Base-by-base conservation (phyloP, 2,888 invertebrate genomes). In the Andrena minutula region DNA sequence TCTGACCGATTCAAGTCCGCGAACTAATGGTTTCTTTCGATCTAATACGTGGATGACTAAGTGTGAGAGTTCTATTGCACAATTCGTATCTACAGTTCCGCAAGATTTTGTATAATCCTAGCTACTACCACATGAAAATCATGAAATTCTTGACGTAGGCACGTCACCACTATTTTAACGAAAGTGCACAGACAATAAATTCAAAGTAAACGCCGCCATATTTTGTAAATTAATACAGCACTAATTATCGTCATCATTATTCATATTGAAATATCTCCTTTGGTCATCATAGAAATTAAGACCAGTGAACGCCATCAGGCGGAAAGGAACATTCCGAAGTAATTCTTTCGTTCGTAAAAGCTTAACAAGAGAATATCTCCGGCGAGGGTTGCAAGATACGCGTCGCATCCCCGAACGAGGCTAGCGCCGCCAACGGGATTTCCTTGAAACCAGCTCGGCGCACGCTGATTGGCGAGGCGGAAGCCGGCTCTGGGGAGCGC, bases 381-480 rank as follows among this genome's bases (percentile, higher is more conserved):
- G 32, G 20, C 3, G 32, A 64, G 61, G 30, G 56, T 66, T 28
- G 6, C 5, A 5, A 60, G 2, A 64, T 30, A 32, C 26, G 20
- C 49, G 16, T 10, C 32, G 28, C 6, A 53, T n/a, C 35, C 26
- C 32, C 5, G 47, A 65, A 61, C 70, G 74, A 74, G 26, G 53
- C 74, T 66, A 71, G 83, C 83, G 77, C 83, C 78, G 66, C 56
- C 8, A 41, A 63, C 71, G 49, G 73, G 23, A 70, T 69, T 56
- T 56, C 65, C 47, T 51, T 58, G 83, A 71, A 66, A 63, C 66
- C 61, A 72, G 53, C 53, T 69, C 12, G 35, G 32, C 8, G 51
- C 35, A n/a, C 71, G 56, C 63, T 74, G 83, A 87, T 89, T 89
- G 89, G 87, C 32, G 60, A 75, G 70, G 35, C 23, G 53, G 61